Conservation (phyloP, 2,888 invertebrate species). For the Germaria angustata region DNA sequence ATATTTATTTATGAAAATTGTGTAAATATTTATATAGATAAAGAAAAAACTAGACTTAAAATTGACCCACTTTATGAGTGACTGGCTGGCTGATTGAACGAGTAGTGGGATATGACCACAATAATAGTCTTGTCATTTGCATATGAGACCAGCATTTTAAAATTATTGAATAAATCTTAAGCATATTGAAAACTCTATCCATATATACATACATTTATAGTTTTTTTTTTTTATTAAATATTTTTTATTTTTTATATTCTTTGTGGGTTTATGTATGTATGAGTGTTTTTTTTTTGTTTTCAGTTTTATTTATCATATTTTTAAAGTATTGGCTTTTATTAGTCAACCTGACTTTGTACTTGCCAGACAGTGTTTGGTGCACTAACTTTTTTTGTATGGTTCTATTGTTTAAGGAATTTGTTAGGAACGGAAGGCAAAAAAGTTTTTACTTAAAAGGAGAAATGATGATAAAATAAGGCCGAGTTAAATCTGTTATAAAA, state of each 20-base stretch:
- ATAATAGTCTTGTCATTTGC: conserved; percentile 39
- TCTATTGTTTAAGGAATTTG: background rate
- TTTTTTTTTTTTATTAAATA: too few species aligned
- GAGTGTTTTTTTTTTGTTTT: background rate
- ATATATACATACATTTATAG: too few species aligned
- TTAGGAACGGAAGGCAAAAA: background rate
- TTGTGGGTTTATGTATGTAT: background rate
- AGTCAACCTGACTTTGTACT: background rate
- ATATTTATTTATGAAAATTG: conserved; percentile 14
- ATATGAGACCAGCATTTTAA: conserved; percentile 50
- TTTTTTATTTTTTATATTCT: conserved; percentile 1
- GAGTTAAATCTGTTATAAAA: too few species aligned
- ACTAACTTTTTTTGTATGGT: background rate
- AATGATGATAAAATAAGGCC: too few species aligned
- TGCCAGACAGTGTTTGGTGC: background rate
- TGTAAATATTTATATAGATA: conserved; percentile 18
- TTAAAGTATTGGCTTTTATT: background rate
- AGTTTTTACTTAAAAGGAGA: too few species aligned
- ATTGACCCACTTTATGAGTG: conserved; percentile 45
- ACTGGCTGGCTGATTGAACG: background rate
- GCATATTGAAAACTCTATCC: background rate
- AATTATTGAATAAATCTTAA: conserved; percentile 39
- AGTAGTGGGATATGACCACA: background rate
- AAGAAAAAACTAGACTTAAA: conserved; percentile 11
- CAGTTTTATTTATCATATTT: background rate